Conservation (phyloP, 2,113 vertebrate genomes). For the Prunella himalayana region DNA sequence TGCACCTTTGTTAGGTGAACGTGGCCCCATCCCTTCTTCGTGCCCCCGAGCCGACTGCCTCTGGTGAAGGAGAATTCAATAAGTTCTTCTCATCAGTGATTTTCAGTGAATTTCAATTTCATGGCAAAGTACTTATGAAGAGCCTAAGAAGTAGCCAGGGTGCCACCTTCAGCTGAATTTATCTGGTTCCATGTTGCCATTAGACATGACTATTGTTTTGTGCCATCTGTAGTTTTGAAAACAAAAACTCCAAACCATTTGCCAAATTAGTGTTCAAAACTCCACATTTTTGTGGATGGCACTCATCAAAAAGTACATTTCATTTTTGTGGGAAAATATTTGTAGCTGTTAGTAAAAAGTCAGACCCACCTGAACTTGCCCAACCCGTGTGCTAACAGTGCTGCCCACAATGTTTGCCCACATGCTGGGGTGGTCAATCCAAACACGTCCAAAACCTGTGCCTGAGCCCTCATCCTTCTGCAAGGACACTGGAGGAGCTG, state of each 20-base stretch:
- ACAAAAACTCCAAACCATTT: background rate
- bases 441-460: background rate
- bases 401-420: background rate
- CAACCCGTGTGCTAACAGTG: background rate
- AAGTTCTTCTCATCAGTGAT: background rate
- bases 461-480: background rate
- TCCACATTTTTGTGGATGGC: background rate
- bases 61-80: background rate
- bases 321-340: background rate
- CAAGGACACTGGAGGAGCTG: background rate
- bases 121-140: background rate
- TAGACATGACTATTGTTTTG: accelerated
- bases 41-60: background rate
- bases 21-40: accelerated
- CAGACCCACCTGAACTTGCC: background rate
- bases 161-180: background rate
- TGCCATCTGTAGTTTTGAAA: background rate
- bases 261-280: background rate
- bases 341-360: background rate
- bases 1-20: background rate
- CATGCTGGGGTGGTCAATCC: background rate
- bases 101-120: background rate
- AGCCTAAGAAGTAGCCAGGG: background rate
- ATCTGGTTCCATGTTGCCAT: background rate
- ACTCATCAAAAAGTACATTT: background rate